Conservation (phyloP, 2,888 invertebrate genomes). For the Euphydryas editha region DNA sequence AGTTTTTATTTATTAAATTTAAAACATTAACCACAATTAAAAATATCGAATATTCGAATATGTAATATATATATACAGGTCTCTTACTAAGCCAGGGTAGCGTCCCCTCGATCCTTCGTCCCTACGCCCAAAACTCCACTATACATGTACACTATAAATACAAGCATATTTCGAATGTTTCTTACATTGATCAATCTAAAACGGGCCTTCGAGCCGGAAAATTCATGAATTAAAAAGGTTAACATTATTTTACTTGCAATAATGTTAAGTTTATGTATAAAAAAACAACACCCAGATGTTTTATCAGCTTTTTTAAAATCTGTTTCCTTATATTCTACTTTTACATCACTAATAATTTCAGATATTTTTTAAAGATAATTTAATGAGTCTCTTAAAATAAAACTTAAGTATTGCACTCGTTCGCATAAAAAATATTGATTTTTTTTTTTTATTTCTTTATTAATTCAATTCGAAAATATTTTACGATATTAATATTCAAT, state of each 20-base stretch:
- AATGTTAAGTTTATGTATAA: not conserved
- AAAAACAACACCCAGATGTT: no score
- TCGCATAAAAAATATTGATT: no score
- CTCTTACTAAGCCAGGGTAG: slow-evolving; percentile 24
- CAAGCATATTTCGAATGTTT: slow-evolving; percentile 27
- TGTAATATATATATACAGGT: slow-evolving; percentile 33
- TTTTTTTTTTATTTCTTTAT: no score
- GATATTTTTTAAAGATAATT: no score
- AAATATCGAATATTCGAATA: slow-evolving; percentile 35
- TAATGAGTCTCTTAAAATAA: no score
- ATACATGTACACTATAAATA: slow-evolving; percentile 15
- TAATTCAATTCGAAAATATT: no score
- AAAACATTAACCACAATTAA: slow-evolving; percentile 11
- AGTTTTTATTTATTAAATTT: slow-evolving; percentile 15
- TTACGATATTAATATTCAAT: no score
- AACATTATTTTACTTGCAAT: not conserved
- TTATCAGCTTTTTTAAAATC: no score
- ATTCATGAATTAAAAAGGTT: slow-evolving; percentile 4
- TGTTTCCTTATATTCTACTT: no score
- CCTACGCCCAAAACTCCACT: slow-evolving; percentile 33
- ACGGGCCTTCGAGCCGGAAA: slow-evolving; percentile 10
- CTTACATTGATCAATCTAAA: slow-evolving; percentile 31
- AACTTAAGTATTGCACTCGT: no score
- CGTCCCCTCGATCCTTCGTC: slow-evolving; percentile 36
- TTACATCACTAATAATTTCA: no score